phyloP scores from a whole-genome alignment of 2,888 invertebrate genomes.

The Dorcus parallelipipedus region DNA sequence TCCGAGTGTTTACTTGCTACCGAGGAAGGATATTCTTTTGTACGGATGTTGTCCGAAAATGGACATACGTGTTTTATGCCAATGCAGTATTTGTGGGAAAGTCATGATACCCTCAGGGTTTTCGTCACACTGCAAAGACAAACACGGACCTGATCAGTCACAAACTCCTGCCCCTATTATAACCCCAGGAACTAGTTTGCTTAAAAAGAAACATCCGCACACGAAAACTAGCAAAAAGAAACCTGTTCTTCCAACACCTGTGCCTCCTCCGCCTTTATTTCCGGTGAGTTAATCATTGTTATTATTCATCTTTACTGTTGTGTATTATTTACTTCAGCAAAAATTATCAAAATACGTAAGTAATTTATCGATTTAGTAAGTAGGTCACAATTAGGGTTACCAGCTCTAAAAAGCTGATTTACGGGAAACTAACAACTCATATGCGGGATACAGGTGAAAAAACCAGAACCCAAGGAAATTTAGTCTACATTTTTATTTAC shows the following conservation, averaged over 20 bases:
- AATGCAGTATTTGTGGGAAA: constrained; percentile 40
- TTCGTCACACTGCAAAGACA: constrained; percentile 11
- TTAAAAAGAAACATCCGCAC: constrained; percentile 35
- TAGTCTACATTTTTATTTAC: too few species aligned
- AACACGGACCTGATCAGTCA: constrained; percentile 17
- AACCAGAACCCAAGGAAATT: too few species aligned
- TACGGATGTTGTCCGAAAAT: constrained; percentile 44
- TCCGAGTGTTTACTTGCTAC: constrained; percentile 31
- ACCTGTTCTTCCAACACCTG: constrained; percentile 31
- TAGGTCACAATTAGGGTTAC: too few species aligned
- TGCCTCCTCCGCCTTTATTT: constrained; percentile 38
- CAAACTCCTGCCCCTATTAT: constrained; percentile 8
- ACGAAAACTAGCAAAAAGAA: constrained; percentile 39
- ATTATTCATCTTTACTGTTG: too few species aligned
- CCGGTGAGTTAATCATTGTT: constrained; percentile 27
- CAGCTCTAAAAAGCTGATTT: too few species aligned
- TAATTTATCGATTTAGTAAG: too few species aligned
- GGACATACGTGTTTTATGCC: constrained; percentile 40
- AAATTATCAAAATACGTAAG: too few species aligned
- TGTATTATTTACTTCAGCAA: too few species aligned
- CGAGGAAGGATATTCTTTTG: constrained; percentile 39
- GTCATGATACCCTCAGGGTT: constrained; percentile 34
- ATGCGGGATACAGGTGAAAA: too few species aligned
- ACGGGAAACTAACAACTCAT: too few species aligned
- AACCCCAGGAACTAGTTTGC: constrained; percentile 17